Percentiles rank a stretch among this genome's conserved stretches.
These are phyloP conservation scores for Dromaius novaehollandiae DNA, from an alignment of 2,113 vertebrate species.

Conservation along the genomic window DNA sequence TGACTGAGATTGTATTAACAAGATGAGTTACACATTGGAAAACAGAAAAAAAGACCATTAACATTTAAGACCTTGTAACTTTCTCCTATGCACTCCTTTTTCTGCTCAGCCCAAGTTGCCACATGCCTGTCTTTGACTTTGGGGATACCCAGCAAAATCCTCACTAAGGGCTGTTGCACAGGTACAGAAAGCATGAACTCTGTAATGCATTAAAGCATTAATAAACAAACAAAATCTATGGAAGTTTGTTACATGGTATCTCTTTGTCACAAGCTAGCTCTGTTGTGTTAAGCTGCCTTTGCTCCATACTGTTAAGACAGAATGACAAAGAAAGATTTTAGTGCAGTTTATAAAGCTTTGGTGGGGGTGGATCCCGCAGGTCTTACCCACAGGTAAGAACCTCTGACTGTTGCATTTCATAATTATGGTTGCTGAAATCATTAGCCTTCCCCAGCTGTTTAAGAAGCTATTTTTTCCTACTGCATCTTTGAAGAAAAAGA, in stretches of 20 bases:
- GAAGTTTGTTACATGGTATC: background rate
- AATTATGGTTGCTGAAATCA: background rate
- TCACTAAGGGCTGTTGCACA: background rate
- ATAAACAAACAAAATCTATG: background rate
- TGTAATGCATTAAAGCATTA: background rate
- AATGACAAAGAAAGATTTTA: background rate
- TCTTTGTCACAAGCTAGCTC: background rate
- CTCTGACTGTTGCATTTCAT: background rate
- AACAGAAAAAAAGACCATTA: background rate
- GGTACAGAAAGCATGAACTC: background rate
- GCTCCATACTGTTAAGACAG: background rate
- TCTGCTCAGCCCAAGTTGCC: background rate
- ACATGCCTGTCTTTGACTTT: background rate
- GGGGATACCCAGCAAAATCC: background rate
- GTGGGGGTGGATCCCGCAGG: background rate
- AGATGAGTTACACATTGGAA: background rate
- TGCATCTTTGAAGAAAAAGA: background rate
- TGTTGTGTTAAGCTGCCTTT: fast-evolving
- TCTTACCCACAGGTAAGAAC: background rate
- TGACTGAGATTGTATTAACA: background rate
- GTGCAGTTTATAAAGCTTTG: background rate
- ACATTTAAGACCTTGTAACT: background rate
- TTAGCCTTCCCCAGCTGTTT: background rate
- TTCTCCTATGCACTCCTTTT: background rate
- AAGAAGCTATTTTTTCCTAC: background rate